phyloP scores from a whole-genome alignment of 1,140 invertebrate species.

The Copidosoma floridanum region DNA sequence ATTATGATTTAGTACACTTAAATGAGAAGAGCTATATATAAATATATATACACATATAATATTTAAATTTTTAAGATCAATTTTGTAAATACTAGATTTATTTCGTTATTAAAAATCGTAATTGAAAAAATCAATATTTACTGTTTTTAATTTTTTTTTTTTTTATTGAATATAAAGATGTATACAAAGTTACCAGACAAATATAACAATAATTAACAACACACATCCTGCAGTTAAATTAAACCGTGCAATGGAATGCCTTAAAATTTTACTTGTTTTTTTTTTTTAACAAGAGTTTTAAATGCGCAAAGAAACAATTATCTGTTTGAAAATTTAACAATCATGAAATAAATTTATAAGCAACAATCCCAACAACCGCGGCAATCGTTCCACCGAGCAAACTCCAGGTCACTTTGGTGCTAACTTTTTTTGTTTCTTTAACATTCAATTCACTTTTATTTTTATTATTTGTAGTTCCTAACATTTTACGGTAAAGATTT shows the following conservation, averaged over 20 bases:
- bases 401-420: constrained; percentile 43
- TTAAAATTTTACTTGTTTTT: too few species aligned
- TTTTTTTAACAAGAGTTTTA: not conserved
- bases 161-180: constrained; percentile 30
- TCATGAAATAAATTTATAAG: constrained; percentile 47
- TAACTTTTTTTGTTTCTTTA: constrained; percentile 24
- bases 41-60: constrained; percentile 20
- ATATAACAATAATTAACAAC: constrained; percentile 28
- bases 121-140: constrained; percentile 10
- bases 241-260: constrained; percentile 24
- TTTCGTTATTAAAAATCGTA: constrained; percentile 16
- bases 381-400: constrained; percentile 47
- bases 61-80: constrained; percentile 19
- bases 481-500: constrained; percentile 68
- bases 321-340: constrained; percentile 31
- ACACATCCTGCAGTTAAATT: not conserved
- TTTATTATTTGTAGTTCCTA: constrained; percentile 48
- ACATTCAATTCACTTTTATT: constrained; percentile 31
- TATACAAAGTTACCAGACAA: constrained; percentile 28
- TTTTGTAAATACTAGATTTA: constrained; percentile 23
- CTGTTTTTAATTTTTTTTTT: too few species aligned
- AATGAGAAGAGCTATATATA: too few species aligned
- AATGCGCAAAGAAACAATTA: constrained; percentile 13
- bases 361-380: constrained; percentile 41
- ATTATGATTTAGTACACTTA: too few species aligned